Base-by-base conservation (phyloP, 92 coral and sea anemone species). In the Epizoanthus stellaris region DNA sequence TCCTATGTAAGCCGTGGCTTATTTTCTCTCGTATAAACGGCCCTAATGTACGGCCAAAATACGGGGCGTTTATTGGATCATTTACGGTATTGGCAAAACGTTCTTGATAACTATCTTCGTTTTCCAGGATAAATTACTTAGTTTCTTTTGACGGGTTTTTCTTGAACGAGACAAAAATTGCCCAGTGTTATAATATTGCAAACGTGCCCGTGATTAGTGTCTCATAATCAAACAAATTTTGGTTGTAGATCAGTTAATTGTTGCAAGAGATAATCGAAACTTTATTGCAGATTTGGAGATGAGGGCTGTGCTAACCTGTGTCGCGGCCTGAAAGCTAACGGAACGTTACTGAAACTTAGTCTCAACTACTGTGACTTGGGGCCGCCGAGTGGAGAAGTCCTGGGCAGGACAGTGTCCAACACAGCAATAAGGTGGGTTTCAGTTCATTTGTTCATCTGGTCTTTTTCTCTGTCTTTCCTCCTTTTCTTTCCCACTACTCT, bases 241-340 rank as follows among this genome's bases (percentile, higher is more conserved):
- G 11, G 3, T 6, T 21, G 45, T 11, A 52, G 7, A 75, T 14
- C 15, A 17, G 23, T 40, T 47, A 12, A 2, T 57, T 20, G 5
- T 9, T 62, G 38, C 53, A n/a, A 3, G 54, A 71, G 25, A 11
- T 20, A 4, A 15, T 45, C 43, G 36, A 17, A 17, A 56, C n/a
- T 3, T 10, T 15, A 19, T 79, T 62, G 8, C 45, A 97, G 99
- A 84, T 94, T 97, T 93, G 99, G 99, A 77, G 99, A 97, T 69
- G 93, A 87, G 73, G 99, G 99, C n/a, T 97, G 99, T 75, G 90
- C 88, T 73, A 95, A 96, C 85, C 82, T 97, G 69, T 97, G 99
- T 85, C 91, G 90, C 60, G 99, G 99, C 30, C 89, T 97, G n/a
- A 85, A 80, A 86, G 93, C 93, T 43, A 97, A 97, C 79, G 89